Percentiles rank a stretch among this genome's conserved stretches.
phyloP scores from a whole-genome alignment of 1,140 invertebrate species.

The Grapholita molesta region DNA sequence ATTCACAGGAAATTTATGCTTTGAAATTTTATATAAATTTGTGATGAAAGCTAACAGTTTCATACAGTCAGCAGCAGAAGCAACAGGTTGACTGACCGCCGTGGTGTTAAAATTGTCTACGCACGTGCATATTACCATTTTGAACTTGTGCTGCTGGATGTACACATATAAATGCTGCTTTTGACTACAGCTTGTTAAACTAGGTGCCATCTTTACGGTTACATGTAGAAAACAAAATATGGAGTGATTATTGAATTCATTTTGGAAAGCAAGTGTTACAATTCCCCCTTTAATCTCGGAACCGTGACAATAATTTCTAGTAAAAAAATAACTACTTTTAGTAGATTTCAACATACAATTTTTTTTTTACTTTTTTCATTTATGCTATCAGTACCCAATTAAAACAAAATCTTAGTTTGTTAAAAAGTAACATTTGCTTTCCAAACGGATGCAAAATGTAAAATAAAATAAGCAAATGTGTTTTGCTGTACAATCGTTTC shows the following conservation, averaged over 20 bases:
- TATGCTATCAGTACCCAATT: too few species aligned
- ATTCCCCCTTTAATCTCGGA: background rate
- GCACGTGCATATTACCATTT: too few species aligned
- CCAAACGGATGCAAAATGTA: background rate
- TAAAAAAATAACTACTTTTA: background rate
- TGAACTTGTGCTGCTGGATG: too few species aligned
- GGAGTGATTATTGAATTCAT: background rate
- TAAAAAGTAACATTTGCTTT: background rate
- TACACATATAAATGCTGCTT: background rate
- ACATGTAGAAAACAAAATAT: background rate
- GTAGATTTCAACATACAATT: background rate
- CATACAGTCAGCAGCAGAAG: too few species aligned
- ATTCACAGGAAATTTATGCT: background rate
- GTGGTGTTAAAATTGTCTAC: too few species aligned
- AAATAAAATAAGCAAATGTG: background rate
- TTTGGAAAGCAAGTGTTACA: background rate
- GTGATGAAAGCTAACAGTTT: background rate
- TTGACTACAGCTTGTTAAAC: background rate
- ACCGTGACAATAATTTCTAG: background rate
- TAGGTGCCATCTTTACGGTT: slow-evolving; percentile 3
- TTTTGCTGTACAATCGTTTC: background rate
- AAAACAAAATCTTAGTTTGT: too few species aligned
- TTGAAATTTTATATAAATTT: background rate
- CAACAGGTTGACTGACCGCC: too few species aligned
- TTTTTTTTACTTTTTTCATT: background rate